These are phyloP conservation scores for Mechanitis mazaeus DNA, from an alignment of 2,888 invertebrate species.

Conservation along the genomic window DNA sequence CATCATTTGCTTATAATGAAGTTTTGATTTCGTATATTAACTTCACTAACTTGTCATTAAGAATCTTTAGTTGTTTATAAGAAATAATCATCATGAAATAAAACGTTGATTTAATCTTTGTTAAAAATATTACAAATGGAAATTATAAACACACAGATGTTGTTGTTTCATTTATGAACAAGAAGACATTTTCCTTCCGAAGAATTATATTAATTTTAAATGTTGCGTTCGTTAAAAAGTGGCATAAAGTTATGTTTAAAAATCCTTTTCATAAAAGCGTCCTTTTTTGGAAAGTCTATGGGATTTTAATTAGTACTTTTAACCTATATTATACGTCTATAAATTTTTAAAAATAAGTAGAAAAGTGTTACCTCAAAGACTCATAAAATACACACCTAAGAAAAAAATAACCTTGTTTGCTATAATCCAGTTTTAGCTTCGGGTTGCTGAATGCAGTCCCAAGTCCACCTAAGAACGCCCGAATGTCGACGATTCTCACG, in stretches of 20 bases:
- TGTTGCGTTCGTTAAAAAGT: background rate
- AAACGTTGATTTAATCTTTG: no score
- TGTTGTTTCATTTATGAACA: conserved; percentile 20
- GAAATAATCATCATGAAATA: no score
- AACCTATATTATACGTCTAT: no score
- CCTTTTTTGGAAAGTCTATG: background rate
- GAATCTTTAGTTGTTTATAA: no score
- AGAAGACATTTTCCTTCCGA: conserved; percentile 13
- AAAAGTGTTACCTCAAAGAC: no score
- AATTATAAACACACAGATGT: conserved; percentile 4
- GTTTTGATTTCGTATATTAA: no score
- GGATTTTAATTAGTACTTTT: background rate
- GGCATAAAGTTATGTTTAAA: no score
- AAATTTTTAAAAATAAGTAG: no score
- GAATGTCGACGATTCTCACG: conserved; percentile 16
- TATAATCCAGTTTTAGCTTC: conserved; percentile 13
- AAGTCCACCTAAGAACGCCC: conserved; percentile 9
- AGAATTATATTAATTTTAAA: conserved; percentile 8
- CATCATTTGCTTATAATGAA: no score
- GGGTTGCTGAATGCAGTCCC: conserved; percentile 10
- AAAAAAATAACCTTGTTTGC: background rate
- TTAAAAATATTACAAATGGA: no score
- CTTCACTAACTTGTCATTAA: no score
- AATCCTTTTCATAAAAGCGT: no score
- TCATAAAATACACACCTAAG: background rate